Evolutionary conservation across 2,888 invertebrate genomes (phyloP), one percentile per base, ranked within the genome.

Genomic region (Erebia epiphron): DNA sequence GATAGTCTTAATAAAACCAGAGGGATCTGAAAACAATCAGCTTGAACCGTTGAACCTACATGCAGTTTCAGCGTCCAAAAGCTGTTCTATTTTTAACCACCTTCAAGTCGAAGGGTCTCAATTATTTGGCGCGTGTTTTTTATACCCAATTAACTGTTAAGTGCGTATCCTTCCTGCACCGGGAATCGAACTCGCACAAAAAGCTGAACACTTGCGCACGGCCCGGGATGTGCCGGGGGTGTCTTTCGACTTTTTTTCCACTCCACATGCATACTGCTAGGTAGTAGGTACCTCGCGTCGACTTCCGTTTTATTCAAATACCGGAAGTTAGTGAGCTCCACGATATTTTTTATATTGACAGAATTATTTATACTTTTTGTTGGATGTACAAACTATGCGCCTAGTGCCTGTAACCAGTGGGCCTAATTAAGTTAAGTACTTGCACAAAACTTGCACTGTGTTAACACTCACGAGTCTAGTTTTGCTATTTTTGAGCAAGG

Each of bases 231-330:
- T 80, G 77, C 80, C 77, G 77, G 79, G 85, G 87, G 84, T 82
- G 83, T 79, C 79, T 80, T 80, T 77, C 75, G 75, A 75, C 80
- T 80, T 84, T 83, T n/a, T 83, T 82, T 18, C 16, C 56, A 14
- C 56, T 11, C 21, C 71, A 75, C 75, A 67, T 75, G 78, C 76
- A 75, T 79, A 84, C 83, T 85, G 10, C 26, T 21, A 56, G 56
- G n/a, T n/a, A n/a, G n/a, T n/a, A n/a, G n/a, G 21, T 57, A 57
- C 56, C 56, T 21, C 80, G 72, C 79, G 77, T 78, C 75, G 75
- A 78, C 85, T 86, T 90, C 89, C 89, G 86, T 75, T 83, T 82
- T 75, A 84, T 86, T 89, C 82, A 84, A 75, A 75, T 79, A 73
- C 79, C 83, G 88, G 88, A 88, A 86, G 85, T 71, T 11, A 7